Evolutionary conservation across 1,140 invertebrate species (phyloP), one percentile per base, ranked within the genome.

Genomic region (Drosophila sproati): DNA sequence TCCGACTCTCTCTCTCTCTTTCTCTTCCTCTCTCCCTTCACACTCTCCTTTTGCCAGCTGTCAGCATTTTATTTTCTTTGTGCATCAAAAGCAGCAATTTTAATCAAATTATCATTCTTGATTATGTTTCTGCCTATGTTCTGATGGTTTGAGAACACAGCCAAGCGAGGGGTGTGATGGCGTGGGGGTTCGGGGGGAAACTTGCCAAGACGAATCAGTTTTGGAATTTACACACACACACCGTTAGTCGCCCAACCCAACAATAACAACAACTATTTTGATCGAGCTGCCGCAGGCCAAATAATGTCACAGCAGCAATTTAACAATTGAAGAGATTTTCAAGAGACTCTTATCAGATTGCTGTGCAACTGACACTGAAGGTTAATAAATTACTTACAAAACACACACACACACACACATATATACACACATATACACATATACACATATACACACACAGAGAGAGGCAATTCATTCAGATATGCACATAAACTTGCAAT

Each of bases 51-150:
- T 59, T 55, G 41, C 48, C 52, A 61, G 69, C 62, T 62, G 57
- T 73, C 71, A 68, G 64, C 71, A 61, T 69, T 77, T 77, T 68
- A 73, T 51, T 77, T 73, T 77, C 70, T 73, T 62, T 78, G 82
- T 69, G 85, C 82, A 81, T 86, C 82, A 86, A 86, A 86, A 80
- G 75, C 67, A 86, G 73, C 39, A 68, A 62, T 81, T 86, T 86
- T 86, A 81, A 86, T 86, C 82, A 87, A 86, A 86, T 86, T 81
- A 78, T 51, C 50, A 68, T 60, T 37, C 48, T 39, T 68, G 41
- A 69, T 48, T 61, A 60, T 68, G 50, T 67, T 41, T 59, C 39
- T 39, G 48, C 39, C 59, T 60, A 73, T 20, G 20, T 20, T 20
- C 20, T 0, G 20, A 20, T 20, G 20, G 20, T 20, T 20, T 20